Evolutionary conservation across 2,113 vertebrate genomes (phyloP).

Genomic region (Columbina picui): DNA sequence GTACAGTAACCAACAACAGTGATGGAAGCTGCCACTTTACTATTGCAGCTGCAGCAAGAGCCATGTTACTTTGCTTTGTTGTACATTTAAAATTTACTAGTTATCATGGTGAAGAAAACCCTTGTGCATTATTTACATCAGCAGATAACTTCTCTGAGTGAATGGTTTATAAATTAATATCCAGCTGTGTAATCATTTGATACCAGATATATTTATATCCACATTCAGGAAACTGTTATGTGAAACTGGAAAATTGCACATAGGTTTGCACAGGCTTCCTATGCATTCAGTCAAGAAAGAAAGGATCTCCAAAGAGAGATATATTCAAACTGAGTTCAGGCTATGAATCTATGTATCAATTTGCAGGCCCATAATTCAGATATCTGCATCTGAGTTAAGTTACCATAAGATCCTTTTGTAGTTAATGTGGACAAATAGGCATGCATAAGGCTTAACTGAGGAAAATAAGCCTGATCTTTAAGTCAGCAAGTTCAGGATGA

Average conservation of each 20-base stretch:
- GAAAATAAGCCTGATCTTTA: neutral
- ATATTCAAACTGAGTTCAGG: neutral
- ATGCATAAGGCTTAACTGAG: neutral
- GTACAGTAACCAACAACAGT: neutral
- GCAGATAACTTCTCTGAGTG: neutral
- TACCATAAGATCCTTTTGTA: neutral
- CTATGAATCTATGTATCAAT: neutral
- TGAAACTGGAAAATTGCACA: neutral
- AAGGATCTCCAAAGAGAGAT: neutral
- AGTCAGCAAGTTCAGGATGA: neutral
- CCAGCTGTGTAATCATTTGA: neutral
- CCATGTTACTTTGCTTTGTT: neutral
- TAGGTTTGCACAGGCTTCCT: neutral
- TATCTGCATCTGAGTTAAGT: neutral
- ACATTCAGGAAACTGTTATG: neutral
- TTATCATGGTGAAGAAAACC: neutral
- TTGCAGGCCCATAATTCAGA: neutral
- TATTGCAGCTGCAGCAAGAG: neutral
- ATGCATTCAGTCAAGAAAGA: neutral
- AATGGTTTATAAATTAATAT: neutral
- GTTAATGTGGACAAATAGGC: neutral
- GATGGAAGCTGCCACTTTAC: neutral
- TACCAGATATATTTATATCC: neutral
- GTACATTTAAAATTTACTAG: neutral
- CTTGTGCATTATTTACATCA: neutral